Evolutionary conservation across 2,888 invertebrate genomes (phyloP), one percentile per base, ranked within the genome.

Genomic region (Dolichopus griseipennis): DNA sequence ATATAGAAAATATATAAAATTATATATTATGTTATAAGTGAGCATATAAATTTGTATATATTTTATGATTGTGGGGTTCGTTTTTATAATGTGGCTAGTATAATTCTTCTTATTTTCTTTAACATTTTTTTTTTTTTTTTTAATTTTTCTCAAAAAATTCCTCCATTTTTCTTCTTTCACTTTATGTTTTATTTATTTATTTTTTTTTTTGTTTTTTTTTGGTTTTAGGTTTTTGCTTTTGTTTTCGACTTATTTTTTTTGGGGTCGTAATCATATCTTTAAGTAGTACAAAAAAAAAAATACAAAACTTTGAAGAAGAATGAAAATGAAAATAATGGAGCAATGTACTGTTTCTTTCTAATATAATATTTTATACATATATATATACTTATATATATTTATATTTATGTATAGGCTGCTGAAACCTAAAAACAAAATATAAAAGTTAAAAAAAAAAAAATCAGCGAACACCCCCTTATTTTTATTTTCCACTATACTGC

Each of bases 21-120:
- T 27, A 27, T 27, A 27, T 27, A 27, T 27, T 27, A 27, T 27
- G 27, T 27, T 27, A 27, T 27, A 27, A 27, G 27, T 27, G 27
- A 27, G 27, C 27, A 27, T 27, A 27, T 27, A 27, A 27, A 27
- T 27, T 27, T 27, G 27, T 27, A 27, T 27, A 27, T 27, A 27
- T 27, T 27, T 4, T 27, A 27, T 27, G 18, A 18, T 52, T 9
- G 52, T 52, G 52, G 52, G n/a, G 52, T 52, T 52, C n/a, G 15
- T 52, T 52, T 52, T 52, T 52, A 52, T 52, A 37, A 52, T 52
- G 52, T 52, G 52, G 52, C 52, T 52, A 52, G 52, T 18, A 52
- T 52, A 52, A 52, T 52, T 12, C n/a, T 52, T 52, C 52, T 52
- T 52, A 52, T 52, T 52, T 52, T 41, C 15, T 15, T 41, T 41